phyloP scores from a whole-genome alignment of 2,797 vertebrate species.

The Amblyraja radiata region DNA sequence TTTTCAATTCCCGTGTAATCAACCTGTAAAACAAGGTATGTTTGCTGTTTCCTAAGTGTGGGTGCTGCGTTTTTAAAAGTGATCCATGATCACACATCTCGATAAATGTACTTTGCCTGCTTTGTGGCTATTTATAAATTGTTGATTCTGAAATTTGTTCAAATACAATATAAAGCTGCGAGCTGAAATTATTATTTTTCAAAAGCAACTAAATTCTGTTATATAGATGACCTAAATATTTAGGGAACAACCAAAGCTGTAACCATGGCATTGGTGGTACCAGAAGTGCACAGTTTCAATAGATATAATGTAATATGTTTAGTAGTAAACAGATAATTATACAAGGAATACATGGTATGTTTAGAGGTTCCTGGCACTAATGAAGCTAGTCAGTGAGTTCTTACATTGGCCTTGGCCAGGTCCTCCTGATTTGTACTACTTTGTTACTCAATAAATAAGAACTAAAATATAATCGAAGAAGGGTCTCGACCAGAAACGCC shows the following conservation, averaged over 20 bases:
- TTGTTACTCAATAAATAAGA: background rate
- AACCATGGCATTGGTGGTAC: background rate
- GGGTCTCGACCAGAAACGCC: too few relatives aligned
- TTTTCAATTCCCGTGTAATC: background rate
- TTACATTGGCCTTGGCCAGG: too few relatives aligned
- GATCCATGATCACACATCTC: background rate
- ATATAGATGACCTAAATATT: background rate
- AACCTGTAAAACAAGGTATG: constrained; percentile 11
- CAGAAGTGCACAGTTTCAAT: background rate
- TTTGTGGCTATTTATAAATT: constrained; percentile 1
- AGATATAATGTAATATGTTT: background rate
- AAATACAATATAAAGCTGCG: background rate
- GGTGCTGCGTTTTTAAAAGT: background rate
- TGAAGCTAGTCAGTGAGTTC: background rate
- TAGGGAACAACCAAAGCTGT: background rate
- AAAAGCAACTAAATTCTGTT: background rate
- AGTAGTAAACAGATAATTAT: background rate
- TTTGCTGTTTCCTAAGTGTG: background rate
- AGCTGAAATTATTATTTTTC: background rate
- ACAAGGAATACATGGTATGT: background rate
- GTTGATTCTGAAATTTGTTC: background rate
- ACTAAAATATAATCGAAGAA: background rate
- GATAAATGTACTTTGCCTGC: too few relatives aligned
- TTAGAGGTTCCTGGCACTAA: background rate
- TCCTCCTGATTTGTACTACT: background rate